These are phyloP conservation scores for Pollenia angustigena DNA, from an alignment of 2,888 invertebrate species.

Conservation along the genomic window DNA sequence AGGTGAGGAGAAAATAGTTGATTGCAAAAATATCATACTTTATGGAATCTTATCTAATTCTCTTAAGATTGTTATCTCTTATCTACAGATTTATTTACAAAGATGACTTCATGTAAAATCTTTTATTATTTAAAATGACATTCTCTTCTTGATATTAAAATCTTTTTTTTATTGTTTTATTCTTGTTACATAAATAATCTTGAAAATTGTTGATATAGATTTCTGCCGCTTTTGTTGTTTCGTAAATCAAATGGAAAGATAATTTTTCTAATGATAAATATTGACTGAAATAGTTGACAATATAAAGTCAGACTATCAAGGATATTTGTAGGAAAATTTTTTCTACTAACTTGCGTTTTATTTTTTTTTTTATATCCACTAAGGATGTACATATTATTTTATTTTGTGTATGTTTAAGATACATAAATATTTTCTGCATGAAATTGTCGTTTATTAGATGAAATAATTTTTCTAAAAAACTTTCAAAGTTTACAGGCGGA, in stretches of 20 bases:
- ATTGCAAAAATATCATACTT: too few species aligned
- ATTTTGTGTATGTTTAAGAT: too few species aligned
- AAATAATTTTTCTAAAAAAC: too few species aligned
- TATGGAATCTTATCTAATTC: too few species aligned
- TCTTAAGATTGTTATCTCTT: too few species aligned
- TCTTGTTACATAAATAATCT: constrained; percentile 13
- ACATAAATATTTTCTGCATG: too few species aligned
- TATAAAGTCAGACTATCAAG: too few species aligned
- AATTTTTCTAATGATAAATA: background rate
- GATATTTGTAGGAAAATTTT: background rate
- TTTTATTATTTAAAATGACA: constrained; percentile 25
- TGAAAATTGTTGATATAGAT: constrained; percentile 12
- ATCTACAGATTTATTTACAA: background rate
- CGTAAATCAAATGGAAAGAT: background rate
- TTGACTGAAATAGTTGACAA: background rate
- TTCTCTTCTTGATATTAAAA: constrained; percentile 13
- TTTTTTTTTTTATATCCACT: too few species aligned
- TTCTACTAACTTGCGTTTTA: too few species aligned
- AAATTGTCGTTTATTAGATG: too few species aligned
- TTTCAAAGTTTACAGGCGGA: too few species aligned
- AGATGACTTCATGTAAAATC: constrained; percentile 32
- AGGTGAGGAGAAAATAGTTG: background rate
- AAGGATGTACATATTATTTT: too few species aligned
- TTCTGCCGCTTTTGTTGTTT: background rate
- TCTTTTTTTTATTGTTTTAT: background rate